Percentiles rank a stretch among this genome's conserved stretches.
These are phyloP conservation scores for Paratilapia polleni DNA, from an alignment of 2,113 vertebrate genomes.

Conservation along the genomic window DNA sequence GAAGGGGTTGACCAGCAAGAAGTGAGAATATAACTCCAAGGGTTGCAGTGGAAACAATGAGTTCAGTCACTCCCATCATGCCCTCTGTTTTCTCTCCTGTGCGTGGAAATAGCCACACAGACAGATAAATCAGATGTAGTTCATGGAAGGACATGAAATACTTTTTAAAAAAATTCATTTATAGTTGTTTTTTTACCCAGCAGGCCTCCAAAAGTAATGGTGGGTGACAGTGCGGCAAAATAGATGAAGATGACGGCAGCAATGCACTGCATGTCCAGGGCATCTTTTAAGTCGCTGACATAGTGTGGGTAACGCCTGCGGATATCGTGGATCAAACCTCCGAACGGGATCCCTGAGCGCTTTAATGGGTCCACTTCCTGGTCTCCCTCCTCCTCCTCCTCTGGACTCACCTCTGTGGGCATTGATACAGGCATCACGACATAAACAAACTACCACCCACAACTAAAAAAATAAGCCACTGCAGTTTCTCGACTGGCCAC, in stretches of 20 bases:
- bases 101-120: neutral
- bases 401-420: constrained; percentile 77
- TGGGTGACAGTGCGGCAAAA: constrained; percentile 96
- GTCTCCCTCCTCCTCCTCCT: constrained; percentile 86
- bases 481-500: neutral
- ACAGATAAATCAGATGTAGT: neutral
- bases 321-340: constrained; percentile 94
- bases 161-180: neutral
- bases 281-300: constrained; percentile 91
- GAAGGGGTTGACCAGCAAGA: constrained; percentile 93
- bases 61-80: constrained; percentile 97
- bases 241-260: constrained; percentile 98
- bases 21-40: constrained; percentile 93
- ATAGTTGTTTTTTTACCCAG: constrained; percentile 85
- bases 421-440: neutral
- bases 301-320: constrained; percentile 94
- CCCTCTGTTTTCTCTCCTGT: constrained; percentile 97
- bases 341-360: constrained; percentile 91
- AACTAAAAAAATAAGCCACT: neutral
- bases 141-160: neutral
- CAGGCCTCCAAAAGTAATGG: constrained; percentile 97
- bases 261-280: constrained; percentile 92
- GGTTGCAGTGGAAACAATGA: constrained; percentile 94
- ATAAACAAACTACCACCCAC: neutral
- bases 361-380: constrained; percentile 90